Base-by-base conservation (phyloP, 92 coral and sea anemone genomes). In the Pocillopora grandis region DNA sequence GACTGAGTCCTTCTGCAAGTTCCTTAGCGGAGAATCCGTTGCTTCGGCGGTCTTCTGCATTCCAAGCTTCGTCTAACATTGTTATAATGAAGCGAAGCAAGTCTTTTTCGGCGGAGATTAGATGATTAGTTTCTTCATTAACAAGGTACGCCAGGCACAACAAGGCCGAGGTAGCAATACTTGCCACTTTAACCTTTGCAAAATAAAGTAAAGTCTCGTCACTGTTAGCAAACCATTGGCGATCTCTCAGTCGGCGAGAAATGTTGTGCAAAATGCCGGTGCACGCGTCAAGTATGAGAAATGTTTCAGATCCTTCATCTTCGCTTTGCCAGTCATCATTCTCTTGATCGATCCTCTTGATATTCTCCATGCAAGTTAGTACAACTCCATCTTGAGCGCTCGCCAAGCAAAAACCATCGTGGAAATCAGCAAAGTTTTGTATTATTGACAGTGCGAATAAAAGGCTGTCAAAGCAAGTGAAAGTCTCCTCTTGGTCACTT, bases 1-100 rank as follows among this genome's bases (percentile, higher is more conserved):
- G 84, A 58, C 80, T 81, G 31, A 89, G 82, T 0, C 92, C 92
- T 61, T 86, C 92, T 11, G 92, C 87, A 62, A 89, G 84, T 35
- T 89, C 92, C 33, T 84, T 89, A 37, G 85, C 64, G 15, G 92
- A 86, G 58, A 63, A 86, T 23, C 90, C 92, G 31, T 61, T 58
- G 15, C 63, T 76, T 58, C 81, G 76, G 21, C 87, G 90, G 61
- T 89, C 84, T 31, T 72, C 59, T 8, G 89, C 73, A 21, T 71
- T 74, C 66, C 75, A 75, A 15, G 92, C 92, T 21, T 66, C 62
- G 19, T 76, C 27, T 42, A 86, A 52, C 52, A 87, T 62, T 58
- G 55, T 56, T 21, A 89, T 58, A 3, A 89, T 78, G 19, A 89
- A 81, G 10, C 78, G 48, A 62, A 89, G 68, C 62, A 89, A 14